These are phyloP conservation scores for Orientallactaga sibirica DNA, from an alignment of 2,797 vertebrate genomes.

Conservation along the genomic window DNA sequence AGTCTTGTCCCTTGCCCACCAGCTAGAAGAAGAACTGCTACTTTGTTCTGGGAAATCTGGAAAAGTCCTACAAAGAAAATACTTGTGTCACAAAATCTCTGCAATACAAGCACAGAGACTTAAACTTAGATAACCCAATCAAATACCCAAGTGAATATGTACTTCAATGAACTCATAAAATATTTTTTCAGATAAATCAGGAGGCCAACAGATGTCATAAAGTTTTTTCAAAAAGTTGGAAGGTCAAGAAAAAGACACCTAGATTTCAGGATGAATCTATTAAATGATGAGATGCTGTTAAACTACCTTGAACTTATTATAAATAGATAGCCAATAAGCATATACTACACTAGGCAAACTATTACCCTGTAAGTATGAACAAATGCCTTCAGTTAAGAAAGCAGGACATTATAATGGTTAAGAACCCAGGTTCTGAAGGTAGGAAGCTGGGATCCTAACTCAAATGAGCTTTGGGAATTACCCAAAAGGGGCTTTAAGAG, in stretches of 20 bases:
- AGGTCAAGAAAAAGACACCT: neutral
- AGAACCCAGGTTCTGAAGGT: neutral
- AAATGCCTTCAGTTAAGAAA: neutral
- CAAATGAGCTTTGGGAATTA: neutral
- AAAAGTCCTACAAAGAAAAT: conserved; percentile 81
- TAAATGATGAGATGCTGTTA: neutral
- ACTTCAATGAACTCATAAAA: neutral
- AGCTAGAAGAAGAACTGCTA: conserved; percentile 94
- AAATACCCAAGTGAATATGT: neutral
- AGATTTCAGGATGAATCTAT: neutral
- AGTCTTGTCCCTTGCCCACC: conserved; percentile 98
- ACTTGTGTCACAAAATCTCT: conserved; percentile 34
- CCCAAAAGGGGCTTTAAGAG: neutral
- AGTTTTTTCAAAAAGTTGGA: neutral
- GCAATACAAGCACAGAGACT: neutral
- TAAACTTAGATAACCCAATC: neutral
- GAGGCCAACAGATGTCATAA: neutral
- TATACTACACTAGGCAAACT: neutral
- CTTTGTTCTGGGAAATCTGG: conserved; percentile 91
- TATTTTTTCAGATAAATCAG: conserved; percentile 1
- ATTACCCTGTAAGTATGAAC: neutral
- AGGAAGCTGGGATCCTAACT: neutral
- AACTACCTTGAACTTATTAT: neutral
- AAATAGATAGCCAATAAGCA: neutral
- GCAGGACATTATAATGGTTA: neutral